Base-by-base conservation (phyloP, 2,113 vertebrate genomes). In the Leuciscus idus region DNA sequence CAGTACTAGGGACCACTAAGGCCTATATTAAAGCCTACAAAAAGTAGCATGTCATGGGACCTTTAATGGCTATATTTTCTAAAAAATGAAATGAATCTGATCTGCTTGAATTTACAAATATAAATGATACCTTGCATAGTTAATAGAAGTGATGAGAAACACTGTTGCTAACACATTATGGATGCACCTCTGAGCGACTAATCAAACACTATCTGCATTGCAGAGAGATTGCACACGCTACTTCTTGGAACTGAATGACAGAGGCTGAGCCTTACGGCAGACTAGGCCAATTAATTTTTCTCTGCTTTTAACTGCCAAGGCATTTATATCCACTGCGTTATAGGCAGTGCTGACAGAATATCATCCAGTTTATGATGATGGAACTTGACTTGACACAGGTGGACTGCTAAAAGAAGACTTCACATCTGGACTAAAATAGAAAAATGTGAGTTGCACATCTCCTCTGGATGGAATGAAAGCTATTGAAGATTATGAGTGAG, bases 271-370 rank as follows among this genome's bases (percentile, higher is more conserved):
- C 19, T 23, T 72, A 10, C 19, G 23, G 19, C 68, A 43, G 68
- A 72, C 19, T 21, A 4, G 21, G 19, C 9, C 68, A 21, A 43
- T 70, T 36, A 2, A 2, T 3, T 78, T 78, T 28, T 26, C 46
- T 85, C 13, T 55, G 61, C 84, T 70, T 26, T 52, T 68, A 28
- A 48, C 33, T 36, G 26, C n/a, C 82, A 61, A 36, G 9, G n/a
- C 52, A 74, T 21, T 84, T 59, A 59, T 12, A 57, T 28, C 36
- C 50, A 59, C 61, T 84, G 23, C 1, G 30, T 36, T 70, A 36
- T 70, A 62, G 28, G n/a, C 61, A 28, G 5, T 28, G 12, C 26
- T 64, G 61, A 28, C 4, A 64, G 4, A 36, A 72, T 12, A 10
- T 33, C 66, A 36, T 19, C 15, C 30, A 68, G 6, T 19, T 68